phyloP scores from a whole-genome alignment of 2,888 invertebrate genomes.

The Phymatocera aterrima region DNA sequence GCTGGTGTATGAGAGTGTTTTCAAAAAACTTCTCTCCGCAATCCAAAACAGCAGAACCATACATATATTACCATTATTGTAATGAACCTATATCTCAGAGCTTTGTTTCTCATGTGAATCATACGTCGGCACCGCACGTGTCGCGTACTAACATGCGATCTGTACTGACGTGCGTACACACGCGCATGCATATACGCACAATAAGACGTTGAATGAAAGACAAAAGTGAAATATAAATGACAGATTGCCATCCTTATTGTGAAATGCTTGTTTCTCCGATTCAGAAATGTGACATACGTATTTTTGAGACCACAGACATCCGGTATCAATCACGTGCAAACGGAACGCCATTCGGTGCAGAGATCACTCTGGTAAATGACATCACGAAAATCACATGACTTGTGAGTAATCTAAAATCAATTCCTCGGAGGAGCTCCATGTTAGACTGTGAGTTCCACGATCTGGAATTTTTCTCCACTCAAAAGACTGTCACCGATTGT shows the following conservation, averaged over 20 bases:
- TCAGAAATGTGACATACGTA: not conserved
- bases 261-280: not conserved
- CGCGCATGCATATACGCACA: too few relatives aligned
- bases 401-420: constrained; percentile 15
- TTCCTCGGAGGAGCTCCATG: not conserved
- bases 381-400: not conserved
- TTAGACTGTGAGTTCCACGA: not conserved
- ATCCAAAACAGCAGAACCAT: not conserved
- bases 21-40: not conserved
- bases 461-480: not conserved
- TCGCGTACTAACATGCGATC: not conserved
- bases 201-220: not conserved
- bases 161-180: not conserved
- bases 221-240: not conserved
- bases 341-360: not conserved
- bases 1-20: constrained; percentile 2
- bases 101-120: constrained; percentile 13
- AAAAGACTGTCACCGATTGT: not conserved
- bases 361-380: constrained; percentile 2
- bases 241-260: not conserved
- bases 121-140: not conserved
- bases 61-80: not conserved
- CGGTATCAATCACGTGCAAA: not conserved
- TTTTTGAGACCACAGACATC: constrained; percentile 12
- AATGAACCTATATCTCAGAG: not conserved